A percentile compares a stretch with the other conserved stretches of the same genome.
Evolutionary conservation across 2,888 invertebrate species (phyloP).

Genomic region (Eupithecia dodoneata): DNA sequence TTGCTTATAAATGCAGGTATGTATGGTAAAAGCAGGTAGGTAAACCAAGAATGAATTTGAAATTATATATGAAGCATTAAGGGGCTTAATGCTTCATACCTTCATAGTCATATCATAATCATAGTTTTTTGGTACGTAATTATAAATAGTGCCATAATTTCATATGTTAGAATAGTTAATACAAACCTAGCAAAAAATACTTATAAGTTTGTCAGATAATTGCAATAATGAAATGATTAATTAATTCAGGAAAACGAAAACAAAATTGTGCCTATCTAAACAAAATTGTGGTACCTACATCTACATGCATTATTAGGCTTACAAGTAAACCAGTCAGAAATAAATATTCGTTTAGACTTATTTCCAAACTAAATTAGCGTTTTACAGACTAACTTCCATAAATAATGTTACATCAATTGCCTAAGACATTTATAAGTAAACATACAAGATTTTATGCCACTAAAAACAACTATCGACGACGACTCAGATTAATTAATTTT

Average conservation of each 20-base stretch:
- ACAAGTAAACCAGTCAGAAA: not conserved
- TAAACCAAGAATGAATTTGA: not conserved
- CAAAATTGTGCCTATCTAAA: not conserved
- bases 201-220: not conserved
- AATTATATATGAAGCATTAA: not conserved
- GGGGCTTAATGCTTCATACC: too few relatives aligned
- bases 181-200: not conserved
- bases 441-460: constrained; percentile 33
- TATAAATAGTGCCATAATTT: constrained; percentile 9
- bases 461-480: constrained; percentile 25
- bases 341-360: not conserved
- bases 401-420: constrained; percentile 38
- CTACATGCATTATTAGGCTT: not conserved
- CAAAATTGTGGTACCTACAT: not conserved
- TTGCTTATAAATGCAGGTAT: not conserved
- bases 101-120: too few relatives aligned
- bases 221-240: not conserved
- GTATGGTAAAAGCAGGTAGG: too few relatives aligned
- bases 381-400: constrained; percentile 14
- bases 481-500: constrained; percentile 66
- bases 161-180: not conserved
- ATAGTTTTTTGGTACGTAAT: not conserved
- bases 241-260: not conserved
- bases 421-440: constrained; percentile 42
- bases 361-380: constrained; percentile 5